These are phyloP conservation scores for Amaurobius ferox DNA, from an alignment of 2,888 invertebrate genomes.

Conservation along the genomic window DNA sequence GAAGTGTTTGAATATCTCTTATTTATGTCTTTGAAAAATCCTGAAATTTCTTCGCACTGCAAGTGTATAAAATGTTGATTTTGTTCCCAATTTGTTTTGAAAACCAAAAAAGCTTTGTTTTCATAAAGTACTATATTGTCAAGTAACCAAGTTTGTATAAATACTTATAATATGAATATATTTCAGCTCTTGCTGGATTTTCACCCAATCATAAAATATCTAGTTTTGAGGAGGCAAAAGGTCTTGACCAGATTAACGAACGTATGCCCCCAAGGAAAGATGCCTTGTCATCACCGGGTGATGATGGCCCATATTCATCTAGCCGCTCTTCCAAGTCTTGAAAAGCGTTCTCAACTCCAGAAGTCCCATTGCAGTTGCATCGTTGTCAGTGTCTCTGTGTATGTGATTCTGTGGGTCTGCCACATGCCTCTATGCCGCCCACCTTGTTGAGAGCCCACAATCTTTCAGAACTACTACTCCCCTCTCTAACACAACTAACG, in stretches of 20 bases:
- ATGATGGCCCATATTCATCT: conserved; percentile 33
- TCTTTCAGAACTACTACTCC: conserved; percentile 31
- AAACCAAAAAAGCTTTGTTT: too few relatives aligned
- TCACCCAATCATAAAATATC: conserved; percentile 97
- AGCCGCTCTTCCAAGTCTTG: conserved; percentile 64
- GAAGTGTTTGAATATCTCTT: too few relatives aligned
- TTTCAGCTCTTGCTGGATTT: conserved; percentile 91
- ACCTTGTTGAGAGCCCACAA: conserved; percentile 65
- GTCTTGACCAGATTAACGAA: conserved; percentile 98
- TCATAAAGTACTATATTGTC: too few relatives aligned
- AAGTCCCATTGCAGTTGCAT: conserved; percentile 60
- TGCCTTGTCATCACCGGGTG: conserved; percentile 39
- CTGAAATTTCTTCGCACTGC: too few relatives aligned
- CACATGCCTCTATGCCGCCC: conserved; percentile 69
- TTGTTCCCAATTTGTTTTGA: too few relatives aligned
- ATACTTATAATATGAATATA: too few relatives aligned
- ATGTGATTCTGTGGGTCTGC: conserved; percentile 70
- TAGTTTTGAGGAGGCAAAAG: conserved; percentile 99
- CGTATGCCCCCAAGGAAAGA: conserved; percentile 93
- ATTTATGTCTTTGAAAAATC: too few relatives aligned
- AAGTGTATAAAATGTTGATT: too few relatives aligned
- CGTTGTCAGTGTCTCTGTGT: conserved; percentile 63
- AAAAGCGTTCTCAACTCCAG: conserved; percentile 43
- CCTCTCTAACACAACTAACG: conserved; percentile 12
- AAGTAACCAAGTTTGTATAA: too few relatives aligned